Conservation (phyloP, 2,888 invertebrate species). For the Caenorhabditis zanzibari region DNA sequence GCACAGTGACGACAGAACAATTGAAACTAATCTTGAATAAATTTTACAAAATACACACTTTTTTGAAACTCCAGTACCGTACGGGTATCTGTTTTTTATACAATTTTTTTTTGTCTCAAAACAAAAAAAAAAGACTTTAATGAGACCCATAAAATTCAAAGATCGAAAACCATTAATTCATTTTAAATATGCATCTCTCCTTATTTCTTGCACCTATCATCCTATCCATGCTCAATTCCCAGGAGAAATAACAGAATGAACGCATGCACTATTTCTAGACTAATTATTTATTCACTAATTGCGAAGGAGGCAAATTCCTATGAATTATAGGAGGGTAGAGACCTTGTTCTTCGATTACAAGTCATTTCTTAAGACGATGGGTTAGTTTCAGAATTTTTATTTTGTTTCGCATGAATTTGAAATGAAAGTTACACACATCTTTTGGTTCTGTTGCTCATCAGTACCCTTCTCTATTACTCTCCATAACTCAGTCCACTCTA, state of each 20-base stretch:
- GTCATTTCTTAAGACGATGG: constrained; percentile 28
- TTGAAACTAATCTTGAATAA: too few species aligned
- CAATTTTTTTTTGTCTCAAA: too few species aligned
- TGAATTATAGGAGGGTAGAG: not conserved
- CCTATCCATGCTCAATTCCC: not conserved
- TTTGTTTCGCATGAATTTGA: constrained; percentile 47
- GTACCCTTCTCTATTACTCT: constrained; percentile 23
- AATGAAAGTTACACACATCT: constrained; percentile 52
- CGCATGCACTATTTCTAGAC: constrained; percentile 26
- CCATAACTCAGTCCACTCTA: constrained; percentile 49
- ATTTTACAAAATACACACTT: too few species aligned
- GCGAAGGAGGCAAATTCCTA: constrained; percentile 20
- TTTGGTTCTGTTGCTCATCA: constrained; percentile 32
- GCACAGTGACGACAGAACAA: too few species aligned
- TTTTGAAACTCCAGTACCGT: too few species aligned
- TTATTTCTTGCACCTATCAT: not conserved
- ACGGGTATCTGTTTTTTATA: too few species aligned
- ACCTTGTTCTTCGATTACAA: too few species aligned
- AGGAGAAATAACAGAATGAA: constrained; percentile 3
- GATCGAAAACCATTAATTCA: too few species aligned
- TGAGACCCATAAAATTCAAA: too few species aligned
- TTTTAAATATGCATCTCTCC: not conserved
- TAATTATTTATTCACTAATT: constrained; percentile 44
- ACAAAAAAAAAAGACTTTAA: not conserved
- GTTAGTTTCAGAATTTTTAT: constrained; percentile 41